These are phyloP conservation scores for Lutjanus argentimaculatus DNA, from an alignment of 2,797 vertebrate species.

Conservation along the genomic window DNA sequence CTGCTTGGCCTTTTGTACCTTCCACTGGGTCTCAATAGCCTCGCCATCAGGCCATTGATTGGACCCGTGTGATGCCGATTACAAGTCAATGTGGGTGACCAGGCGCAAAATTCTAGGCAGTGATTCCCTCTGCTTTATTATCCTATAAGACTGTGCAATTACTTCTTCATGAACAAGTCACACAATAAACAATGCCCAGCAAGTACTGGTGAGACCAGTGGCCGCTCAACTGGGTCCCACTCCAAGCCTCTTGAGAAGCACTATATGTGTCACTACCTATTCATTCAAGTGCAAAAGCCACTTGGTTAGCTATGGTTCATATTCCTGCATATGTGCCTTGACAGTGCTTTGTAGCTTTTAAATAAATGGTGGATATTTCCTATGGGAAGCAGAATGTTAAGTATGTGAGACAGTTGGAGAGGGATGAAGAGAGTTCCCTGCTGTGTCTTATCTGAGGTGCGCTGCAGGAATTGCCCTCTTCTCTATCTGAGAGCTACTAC, in stretches of 20 bases:
- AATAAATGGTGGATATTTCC: conserved; percentile 71
- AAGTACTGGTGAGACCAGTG: conserved; percentile 10
- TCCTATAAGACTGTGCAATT: conserved; percentile 52
- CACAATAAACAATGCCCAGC: conserved; percentile 37
- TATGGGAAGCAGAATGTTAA: conserved; percentile 67
- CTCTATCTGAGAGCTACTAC: conserved; percentile 58
- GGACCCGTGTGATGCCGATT: conserved; percentile 38
- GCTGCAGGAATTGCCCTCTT: conserved; percentile 61
- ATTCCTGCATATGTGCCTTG: conserved; percentile 49
- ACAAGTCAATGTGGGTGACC: conserved; percentile 60
- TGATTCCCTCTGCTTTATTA: conserved; percentile 69
- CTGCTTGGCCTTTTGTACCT: conserved; percentile 47
- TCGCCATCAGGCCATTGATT: conserved; percentile 59
- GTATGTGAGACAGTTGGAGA: conserved; percentile 63
- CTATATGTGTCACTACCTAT: conserved; percentile 38
- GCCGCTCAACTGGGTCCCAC: conserved; percentile 15
- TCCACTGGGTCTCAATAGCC: conserved; percentile 31
- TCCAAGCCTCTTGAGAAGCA: conserved; percentile 17
- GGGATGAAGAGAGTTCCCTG: conserved; percentile 73
- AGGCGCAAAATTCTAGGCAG: conserved; percentile 49
- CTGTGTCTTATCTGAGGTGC: conserved; percentile 78
- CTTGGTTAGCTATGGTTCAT: conserved; percentile 60
- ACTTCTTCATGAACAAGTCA: conserved; percentile 57
- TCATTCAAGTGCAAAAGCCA: conserved; percentile 55
- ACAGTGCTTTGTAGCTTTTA: conserved; percentile 51